These are phyloP conservation scores for Lethenteron reissneri DNA, from an alignment of 2,113 vertebrate species.

Conservation along the genomic window DNA sequence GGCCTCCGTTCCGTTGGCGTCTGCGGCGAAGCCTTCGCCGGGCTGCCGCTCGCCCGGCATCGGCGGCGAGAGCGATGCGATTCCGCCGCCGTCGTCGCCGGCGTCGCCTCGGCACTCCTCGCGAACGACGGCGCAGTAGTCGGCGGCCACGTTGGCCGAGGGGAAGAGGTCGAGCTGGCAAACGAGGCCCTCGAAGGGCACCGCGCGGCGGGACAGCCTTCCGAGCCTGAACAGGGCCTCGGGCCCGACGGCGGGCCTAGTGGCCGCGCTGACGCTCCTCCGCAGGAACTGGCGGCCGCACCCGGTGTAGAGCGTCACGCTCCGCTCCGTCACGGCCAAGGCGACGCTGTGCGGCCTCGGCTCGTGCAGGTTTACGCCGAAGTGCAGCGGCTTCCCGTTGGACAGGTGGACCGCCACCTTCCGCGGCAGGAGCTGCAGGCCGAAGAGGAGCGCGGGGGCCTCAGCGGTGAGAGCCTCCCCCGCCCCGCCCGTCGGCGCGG, in stretches of 20 bases:
- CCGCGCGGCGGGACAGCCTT: conserved; percentile 49
- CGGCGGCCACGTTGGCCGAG: conserved; percentile 41
- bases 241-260: conserved; percentile 27
- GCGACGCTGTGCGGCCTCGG: conserved; percentile 52
- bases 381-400: conserved; percentile 13
- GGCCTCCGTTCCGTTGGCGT: too few species aligned
- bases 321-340: conserved; percentile 29
- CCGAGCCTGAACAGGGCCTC: conserved; percentile 51
- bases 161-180: conserved; percentile 84
- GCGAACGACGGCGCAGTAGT: conserved; percentile 63
- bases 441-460: too few species aligned
- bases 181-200: conserved; percentile 48
- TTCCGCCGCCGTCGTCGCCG: neutral
- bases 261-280: conserved; percentile 27
- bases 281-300: conserved; percentile 44
- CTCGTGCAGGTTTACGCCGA: conserved; percentile 50
- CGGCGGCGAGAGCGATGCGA: too few species aligned
- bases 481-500: too few species aligned
- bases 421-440: too few species aligned
- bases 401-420: too few species aligned
- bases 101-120: conserved; percentile 43
- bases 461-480: too few species aligned
- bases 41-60: too few species aligned
- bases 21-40: too few species aligned
- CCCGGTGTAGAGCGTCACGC: conserved; percentile 38